Evolutionary conservation across 2,888 invertebrate genomes (phyloP), one percentile per base, ranked within the genome.

Genomic region (Ornithoptera priamus): DNA sequence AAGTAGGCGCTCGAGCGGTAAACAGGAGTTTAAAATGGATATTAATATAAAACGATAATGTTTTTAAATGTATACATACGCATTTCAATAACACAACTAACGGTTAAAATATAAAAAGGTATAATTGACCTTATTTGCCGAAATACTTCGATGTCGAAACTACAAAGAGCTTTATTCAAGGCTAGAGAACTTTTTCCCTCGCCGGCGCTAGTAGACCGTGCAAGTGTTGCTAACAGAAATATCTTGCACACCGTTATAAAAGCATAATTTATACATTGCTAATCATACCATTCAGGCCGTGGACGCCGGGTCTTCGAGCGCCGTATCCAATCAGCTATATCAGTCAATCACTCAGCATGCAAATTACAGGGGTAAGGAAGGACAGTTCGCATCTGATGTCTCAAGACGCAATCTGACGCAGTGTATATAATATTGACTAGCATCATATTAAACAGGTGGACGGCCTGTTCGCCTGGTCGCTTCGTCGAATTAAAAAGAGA

Each of bases 201-300:
- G 59, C 64, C 63, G 70, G 20, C 46, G 62, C 71, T 72, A 73
- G 70, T 72, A 69, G 68, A 73, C 67, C 71, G 74, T 72, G 71
- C 70, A 72, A 72, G 72, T 72, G 75, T 72, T 72, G 57, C 46
- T 20, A 70, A 68, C 67, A 72, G 71, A 64, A 72, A 75, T 75
- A 72, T 70, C 67, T 68, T 70, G 61, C 72, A 71, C 71, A 73
- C 77, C 75, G 77, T 77, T 77, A 75, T 62, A 64, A 53, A 65
- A 59, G 39, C 62, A 66, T 66, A 50, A 58, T 58, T 59, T 69
- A 63, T 53, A 30, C 39, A 56, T 50, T 57, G 69, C 4, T 42
- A 15, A 15, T 8, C 1, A 42, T 12, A 12, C 8, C 46, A 46
- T 46, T 46, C 4, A 46, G 46, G 46, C 46, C 4, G 1, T 46